These are phyloP conservation scores for Hypsopygia costalis DNA, from an alignment of 2,888 invertebrate species.

Conservation along the genomic window DNA sequence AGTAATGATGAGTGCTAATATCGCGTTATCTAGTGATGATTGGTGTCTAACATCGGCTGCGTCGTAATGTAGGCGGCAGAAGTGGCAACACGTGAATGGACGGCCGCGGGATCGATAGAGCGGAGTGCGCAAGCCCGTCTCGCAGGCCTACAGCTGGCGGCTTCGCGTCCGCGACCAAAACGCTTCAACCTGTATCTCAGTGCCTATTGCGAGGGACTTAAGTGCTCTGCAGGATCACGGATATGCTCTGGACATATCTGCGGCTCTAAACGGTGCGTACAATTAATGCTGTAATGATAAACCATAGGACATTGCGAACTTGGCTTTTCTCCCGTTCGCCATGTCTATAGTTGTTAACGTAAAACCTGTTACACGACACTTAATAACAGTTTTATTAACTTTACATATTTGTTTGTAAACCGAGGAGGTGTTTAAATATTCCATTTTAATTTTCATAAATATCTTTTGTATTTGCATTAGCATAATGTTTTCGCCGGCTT, in stretches of 20 bases:
- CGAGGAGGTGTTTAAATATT: conserved; percentile 10
- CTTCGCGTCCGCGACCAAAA: conserved; percentile 45
- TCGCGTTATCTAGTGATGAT: conserved; percentile 71
- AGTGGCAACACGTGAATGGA: conserved; percentile 69
- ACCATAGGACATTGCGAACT: neutral
- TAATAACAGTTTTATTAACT: conserved; percentile 41
- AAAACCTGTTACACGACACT: conserved; percentile 62
- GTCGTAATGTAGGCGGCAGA: conserved; percentile 66
- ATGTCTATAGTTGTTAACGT: conserved; percentile 34
- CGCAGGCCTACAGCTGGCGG: conserved; percentile 56
- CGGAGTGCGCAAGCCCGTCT: conserved; percentile 65
- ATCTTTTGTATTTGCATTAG: neutral
- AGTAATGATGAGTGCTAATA: conserved; percentile 48
- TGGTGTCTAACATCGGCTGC: conserved; percentile 58
- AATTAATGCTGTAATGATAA: conserved; percentile 15
- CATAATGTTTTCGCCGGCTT: neutral
- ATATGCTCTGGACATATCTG: conserved; percentile 55
- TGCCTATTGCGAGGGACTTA: conserved; percentile 44
- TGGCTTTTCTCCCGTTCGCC: conserved; percentile 27
- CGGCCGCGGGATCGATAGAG: conserved; percentile 64
- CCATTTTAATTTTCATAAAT: neutral
- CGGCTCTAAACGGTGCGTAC: conserved; percentile 66
- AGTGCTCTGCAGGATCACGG: conserved; percentile 49
- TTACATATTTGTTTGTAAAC: conserved; percentile 51
- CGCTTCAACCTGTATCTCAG: conserved; percentile 47